Evolutionary conservation across 2,888 invertebrate species (phyloP), one percentile per base, ranked within the genome.

Genomic region (Leptinotarsa peninsularis): DNA sequence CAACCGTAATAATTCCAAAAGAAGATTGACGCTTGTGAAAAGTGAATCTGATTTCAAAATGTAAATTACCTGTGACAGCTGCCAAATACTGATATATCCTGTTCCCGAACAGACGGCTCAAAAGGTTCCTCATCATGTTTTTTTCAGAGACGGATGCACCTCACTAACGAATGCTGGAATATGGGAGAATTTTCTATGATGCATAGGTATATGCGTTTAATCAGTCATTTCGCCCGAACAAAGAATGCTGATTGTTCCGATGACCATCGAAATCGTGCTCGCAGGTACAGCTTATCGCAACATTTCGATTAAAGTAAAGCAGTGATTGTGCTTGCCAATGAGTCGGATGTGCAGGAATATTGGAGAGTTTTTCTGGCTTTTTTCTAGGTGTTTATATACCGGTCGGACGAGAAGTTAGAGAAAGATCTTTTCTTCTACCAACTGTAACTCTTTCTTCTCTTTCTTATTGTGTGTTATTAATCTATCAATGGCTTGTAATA

Each of bases 41-140:
- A 43, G 10, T 43, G 2, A 43, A 43, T 43, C 43, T 43, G 43
- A 43, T 43, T 1, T 17, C 15, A 43, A 63, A 43, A 33, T 17
- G 33, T n/a, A 5, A 71, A 49, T 43, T 81, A 85, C 85, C 81
- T 78, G 84, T 81, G 68, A 82, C 67, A 2, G 83, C 82, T 18
- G 84, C 84, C 73, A 84, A 69, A 81, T 83, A 84, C 72, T 85
- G 85, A 66, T 83, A 80, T 50, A 82, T 79, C 67, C 74, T 74
- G 4, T 56, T 50, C 3, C 49, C 60, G 27, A 66, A 50, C 23
- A 74, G 50, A 71, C 66, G 15, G 43, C 50, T 56, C 49, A 71
- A 71, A 60, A 58, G 58, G 56, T 67, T 71, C 17, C 23, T 71
- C 58, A 18, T 63, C 23, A 67, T 50, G 15, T 49, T 54, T 58